Conservation (phyloP, 2,797 vertebrate genomes). For the Hemibagrus guttatus region DNA sequence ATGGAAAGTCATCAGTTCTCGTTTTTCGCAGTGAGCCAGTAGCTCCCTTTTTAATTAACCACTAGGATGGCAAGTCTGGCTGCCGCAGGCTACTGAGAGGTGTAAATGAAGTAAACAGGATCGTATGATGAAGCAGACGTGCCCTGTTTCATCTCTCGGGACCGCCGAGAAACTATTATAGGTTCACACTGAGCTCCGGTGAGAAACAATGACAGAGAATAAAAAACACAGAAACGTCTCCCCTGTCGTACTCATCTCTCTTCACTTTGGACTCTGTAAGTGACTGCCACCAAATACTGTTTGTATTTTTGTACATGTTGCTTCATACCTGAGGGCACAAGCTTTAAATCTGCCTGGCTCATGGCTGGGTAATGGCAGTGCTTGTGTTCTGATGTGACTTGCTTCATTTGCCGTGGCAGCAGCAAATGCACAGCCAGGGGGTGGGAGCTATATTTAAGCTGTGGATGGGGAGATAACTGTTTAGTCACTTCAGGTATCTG, state of each 20-base stretch:
- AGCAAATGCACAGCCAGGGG: conserved; percentile 39
- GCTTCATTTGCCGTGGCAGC: conserved; percentile 33
- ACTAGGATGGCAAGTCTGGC: not conserved
- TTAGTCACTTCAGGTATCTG: conserved; percentile 43
- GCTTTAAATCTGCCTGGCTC: conserved; percentile 46
- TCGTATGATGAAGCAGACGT: conserved; percentile 34
- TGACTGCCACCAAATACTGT: conserved; percentile 32
- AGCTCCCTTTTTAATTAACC: conserved; percentile 36
- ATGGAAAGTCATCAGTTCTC: not conserved
- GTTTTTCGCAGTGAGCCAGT: conserved; percentile 9
- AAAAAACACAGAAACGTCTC: not conserved
- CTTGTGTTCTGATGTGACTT: conserved; percentile 50
- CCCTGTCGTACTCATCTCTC: not conserved
- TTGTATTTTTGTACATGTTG: conserved; percentile 42
- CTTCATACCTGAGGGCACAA: conserved; percentile 43
- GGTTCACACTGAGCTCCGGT: conserved; percentile 15
- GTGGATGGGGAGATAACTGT: conserved; percentile 36
- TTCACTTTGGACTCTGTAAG: conserved; percentile 28
- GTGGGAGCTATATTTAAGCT: conserved; percentile 54
- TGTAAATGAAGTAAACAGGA: conserved; percentile 44
- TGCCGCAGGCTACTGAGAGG: conserved; percentile 28
- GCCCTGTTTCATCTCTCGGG: conserved; percentile 22
- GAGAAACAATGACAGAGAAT: not conserved
- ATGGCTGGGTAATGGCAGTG: conserved; percentile 45
- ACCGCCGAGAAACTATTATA: conserved; percentile 23